Evolutionary conservation across 53 echinoderm and acorn worm genomes (phyloP).

Genomic region (Luidia sarsii): DNA sequence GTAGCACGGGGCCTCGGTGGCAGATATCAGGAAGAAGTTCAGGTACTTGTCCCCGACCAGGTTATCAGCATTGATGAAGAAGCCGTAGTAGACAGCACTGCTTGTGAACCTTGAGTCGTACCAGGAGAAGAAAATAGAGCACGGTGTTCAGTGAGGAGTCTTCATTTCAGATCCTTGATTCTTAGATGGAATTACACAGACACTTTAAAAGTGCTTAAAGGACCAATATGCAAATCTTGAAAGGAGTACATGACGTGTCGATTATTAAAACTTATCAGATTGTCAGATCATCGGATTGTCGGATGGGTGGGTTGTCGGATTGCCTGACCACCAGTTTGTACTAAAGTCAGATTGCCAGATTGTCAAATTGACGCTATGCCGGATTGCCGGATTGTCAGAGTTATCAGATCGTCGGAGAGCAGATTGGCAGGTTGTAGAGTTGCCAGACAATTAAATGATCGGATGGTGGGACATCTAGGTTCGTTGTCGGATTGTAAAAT

Average conservation of each 20-base stretch:
- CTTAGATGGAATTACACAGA: not conserved
- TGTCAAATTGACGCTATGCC: too few relatives aligned
- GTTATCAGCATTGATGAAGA: constrained; percentile 24
- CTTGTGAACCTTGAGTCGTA: not conserved
- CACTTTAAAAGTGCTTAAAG: not conserved
- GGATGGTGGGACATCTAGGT: too few relatives aligned
- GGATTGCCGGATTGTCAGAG: too few relatives aligned
- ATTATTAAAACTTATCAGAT: not conserved
- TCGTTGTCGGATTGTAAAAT: too few relatives aligned
- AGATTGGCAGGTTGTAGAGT: too few relatives aligned
- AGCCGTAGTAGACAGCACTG: constrained; percentile 22
- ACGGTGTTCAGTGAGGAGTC: not conserved
- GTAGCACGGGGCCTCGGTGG: constrained; percentile 32
- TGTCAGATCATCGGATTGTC: not conserved
- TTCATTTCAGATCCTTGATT: not conserved
- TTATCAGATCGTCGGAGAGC: too few relatives aligned
- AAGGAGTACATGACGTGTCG: too few relatives aligned
- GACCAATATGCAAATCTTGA: too few relatives aligned
- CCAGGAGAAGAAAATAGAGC: not conserved
- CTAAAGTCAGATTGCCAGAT: too few relatives aligned
- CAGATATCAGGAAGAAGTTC: constrained; percentile 27
- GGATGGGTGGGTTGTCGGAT: not conserved
- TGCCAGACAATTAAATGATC: too few relatives aligned
- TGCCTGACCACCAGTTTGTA: too few relatives aligned
- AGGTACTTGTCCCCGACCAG: constrained; percentile 30